phyloP scores from a whole-genome alignment of 2,888 invertebrate species.

The Brenthis hecate region DNA sequence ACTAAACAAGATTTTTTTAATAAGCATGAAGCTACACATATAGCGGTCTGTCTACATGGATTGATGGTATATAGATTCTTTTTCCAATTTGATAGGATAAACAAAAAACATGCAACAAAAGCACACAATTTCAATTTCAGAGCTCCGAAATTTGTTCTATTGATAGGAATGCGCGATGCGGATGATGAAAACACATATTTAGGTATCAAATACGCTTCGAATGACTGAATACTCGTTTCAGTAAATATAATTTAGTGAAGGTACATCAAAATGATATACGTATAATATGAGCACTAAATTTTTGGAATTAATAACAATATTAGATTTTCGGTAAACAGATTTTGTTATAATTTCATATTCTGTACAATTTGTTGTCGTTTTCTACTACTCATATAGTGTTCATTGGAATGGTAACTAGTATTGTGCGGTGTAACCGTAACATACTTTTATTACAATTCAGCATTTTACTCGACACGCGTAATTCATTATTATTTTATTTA shows the following conservation, averaged over 20 bases:
- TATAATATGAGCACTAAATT: background rate
- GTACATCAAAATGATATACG: slow-evolving; percentile 2
- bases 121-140: slow-evolving; percentile 18
- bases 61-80: slow-evolving; percentile 5
- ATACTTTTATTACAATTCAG: too few relatives aligned
- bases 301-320: too few relatives aligned
- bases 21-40: background rate
- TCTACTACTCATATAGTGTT: too few relatives aligned
- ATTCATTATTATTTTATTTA: too few relatives aligned
- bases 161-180: slow-evolving; percentile 5
- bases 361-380: too few relatives aligned
- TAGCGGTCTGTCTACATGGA: background rate
- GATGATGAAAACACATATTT: background rate
- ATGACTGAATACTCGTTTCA: background rate
- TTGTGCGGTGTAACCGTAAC: too few relatives aligned
- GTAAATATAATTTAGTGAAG: slow-evolving; percentile 4
- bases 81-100: slow-evolving; percentile 13
- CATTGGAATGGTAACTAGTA: too few relatives aligned
- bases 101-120: slow-evolving; percentile 13
- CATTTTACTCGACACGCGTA: too few relatives aligned
- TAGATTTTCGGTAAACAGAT: too few relatives aligned
- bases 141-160: slow-evolving; percentile 17
- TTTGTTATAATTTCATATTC: too few relatives aligned
- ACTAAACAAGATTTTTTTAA: background rate
- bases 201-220: slow-evolving; percentile 1